Evolutionary conservation across 2,888 invertebrate species (phyloP).

Genomic region (Erebia palarica): DNA sequence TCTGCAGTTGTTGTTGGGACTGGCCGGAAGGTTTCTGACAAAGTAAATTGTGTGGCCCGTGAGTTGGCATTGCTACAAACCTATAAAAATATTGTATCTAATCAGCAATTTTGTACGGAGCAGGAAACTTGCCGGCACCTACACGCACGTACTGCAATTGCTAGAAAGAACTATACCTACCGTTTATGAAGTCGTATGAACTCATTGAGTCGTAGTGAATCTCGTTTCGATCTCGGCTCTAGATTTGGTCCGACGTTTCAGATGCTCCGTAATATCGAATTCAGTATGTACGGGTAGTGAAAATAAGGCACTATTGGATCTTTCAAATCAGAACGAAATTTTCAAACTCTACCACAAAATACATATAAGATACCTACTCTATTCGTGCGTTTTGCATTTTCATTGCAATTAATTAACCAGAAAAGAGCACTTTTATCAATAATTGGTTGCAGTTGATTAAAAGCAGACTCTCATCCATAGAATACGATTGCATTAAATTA

Average conservation of each 20-base stretch:
- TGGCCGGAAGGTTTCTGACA: no score
- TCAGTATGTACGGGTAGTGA: constrained; percentile 3
- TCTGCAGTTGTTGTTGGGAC: no score
- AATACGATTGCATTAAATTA: constrained; percentile 38
- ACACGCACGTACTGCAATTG: not conserved
- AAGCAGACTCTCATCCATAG: constrained; percentile 33
- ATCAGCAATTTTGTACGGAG: not conserved
- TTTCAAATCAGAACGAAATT: not conserved
- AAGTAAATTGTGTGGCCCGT: no score
- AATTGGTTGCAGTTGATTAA: constrained; percentile 36
- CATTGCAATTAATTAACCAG: constrained; percentile 20
- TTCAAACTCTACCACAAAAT: not conserved
- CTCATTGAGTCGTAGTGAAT: constrained; percentile 16
- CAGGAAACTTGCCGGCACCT: not conserved
- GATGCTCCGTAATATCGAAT: constrained; percentile 10
- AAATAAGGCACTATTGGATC: constrained; percentile 6
- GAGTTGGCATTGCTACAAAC: no score
- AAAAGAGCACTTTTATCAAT: constrained; percentile 31
- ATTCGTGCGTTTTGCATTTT: not conserved
- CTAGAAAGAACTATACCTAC: not conserved
- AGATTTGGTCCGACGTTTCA: constrained; percentile 16
- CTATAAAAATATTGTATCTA: no score
- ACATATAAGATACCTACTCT: not conserved
- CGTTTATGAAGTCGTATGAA: not conserved
- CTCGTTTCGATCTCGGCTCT: constrained; percentile 1